Base-by-base conservation (phyloP, 2,113 vertebrate genomes). In the Gadus chalcogrammus region DNA sequence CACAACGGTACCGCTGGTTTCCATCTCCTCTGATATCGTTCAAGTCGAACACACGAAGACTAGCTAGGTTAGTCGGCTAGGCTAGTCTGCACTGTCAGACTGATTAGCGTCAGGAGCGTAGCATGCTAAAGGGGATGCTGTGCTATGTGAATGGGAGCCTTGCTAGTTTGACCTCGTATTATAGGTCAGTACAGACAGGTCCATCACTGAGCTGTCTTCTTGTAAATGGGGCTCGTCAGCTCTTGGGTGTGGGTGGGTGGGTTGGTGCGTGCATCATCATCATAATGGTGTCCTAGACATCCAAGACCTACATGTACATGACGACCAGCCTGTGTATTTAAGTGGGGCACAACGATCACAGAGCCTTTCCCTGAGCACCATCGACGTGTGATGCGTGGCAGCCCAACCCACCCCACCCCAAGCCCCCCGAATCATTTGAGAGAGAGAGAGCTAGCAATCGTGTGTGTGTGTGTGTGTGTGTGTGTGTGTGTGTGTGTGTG, bases 231-330 rank as follows among this genome's bases (percentile, higher is more conserved):
- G 38, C 78, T 72, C 59, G 16, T 13, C 24, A 53, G 52, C 15
- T 12, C 52, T 55, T 24, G 48, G 20, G 42, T 15, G 15, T 52
- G 22, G 18, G 48, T 55, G 22, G 38, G 76, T 69, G 79, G 69
- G 59, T 62, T 20, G 20, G 20, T 20, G 20, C 20, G 20, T 68
- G 75, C 79, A 85, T 84, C 81, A 61, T 85, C 80, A 83, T 87
- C 73, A 70, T 75, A 83, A 87, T 86, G 75, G 70, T 82, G 83
- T 83, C 86, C 86, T 85, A 77, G 76, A 83, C 76, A 66, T 74
- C 72, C 72, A 77, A 83, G 85, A 84, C 84, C 82, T 59, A 15
- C 70, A 72, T 84, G 31, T 35, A 5, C 31, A 35, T 35, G 31
- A 35, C 31, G 31, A 35, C 31, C 31, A 53, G 38, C 62, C 56